Evolutionary conservation across 2,888 invertebrate genomes (phyloP), one percentile per base, ranked within the genome.

Genomic region (Drosophila villosipedis): DNA sequence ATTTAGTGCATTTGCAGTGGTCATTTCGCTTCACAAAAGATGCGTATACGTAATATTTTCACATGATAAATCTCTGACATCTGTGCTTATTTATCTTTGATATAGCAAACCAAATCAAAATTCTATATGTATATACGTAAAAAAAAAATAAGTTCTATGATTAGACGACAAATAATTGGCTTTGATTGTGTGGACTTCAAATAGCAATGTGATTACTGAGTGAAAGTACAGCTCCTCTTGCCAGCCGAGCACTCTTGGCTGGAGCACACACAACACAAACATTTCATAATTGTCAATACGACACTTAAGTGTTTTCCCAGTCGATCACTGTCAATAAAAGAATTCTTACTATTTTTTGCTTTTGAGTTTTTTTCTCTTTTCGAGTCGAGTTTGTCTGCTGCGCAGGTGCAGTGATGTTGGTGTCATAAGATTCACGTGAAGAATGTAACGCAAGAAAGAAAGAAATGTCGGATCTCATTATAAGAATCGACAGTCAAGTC

Each of bases 381-480:
- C 65, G 73, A 74, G 80, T 76, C 78, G 89, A 85, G 80, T 80
- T 88, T 80, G 84, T 84, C 87, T 89, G 83, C 86, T 89, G 84
- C 89, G 54, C 65, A 63, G 55, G 58, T 61, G 60, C 41, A 37
- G 65, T 52, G 49, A 43, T 70, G 65, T 55, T 73, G 67, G 22
- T 7, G 4, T 47, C 16, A 7, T 22, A 4, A 47, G 14, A 22
- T 47, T 16, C 4, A 22, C 7, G 7, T 25, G 47, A 9, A 9
- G 25, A 16, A 4, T 47, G 25, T 25, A 25, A 25, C 16, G 25
- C 25, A 16, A 25, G 9, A 25, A 25, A 9, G 25, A 28, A 25
- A 4, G 31, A 31, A 28, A 16, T 25, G 2, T 47, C 4, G 7
- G 7, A 47, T 47, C 14, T 7, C 22, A 47, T 16, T 7, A 22